Conservation (phyloP, 37 sponge, comb jelly and placozoan genomes). For the Halisarca cf. caerulea region DNA sequence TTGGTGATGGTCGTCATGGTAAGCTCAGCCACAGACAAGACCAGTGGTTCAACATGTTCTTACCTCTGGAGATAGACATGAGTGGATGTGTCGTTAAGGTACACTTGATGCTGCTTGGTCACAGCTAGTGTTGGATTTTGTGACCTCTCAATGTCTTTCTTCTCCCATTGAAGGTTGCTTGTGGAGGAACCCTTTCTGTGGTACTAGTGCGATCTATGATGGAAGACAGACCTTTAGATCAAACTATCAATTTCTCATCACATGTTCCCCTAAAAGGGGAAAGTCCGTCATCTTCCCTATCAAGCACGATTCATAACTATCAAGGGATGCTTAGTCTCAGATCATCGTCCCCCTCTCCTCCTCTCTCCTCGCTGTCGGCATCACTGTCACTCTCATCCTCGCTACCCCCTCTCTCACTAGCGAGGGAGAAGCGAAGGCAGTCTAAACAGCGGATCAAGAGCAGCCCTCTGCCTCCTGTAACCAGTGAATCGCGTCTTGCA, state of each 20-base stretch:
- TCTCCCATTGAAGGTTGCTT: background rate
- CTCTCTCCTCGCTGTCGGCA: background rate
- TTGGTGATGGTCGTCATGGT: conserved; percentile 25
- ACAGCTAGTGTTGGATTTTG: too few species aligned
- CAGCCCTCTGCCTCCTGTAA: background rate
- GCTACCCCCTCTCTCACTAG: background rate
- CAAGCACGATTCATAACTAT: background rate
- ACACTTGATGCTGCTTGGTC: too few species aligned
- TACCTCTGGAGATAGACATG: background rate
- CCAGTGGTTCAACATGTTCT: conserved; percentile 17
- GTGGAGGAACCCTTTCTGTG: background rate
- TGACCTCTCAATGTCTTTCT: background rate
- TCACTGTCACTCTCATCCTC: background rate
- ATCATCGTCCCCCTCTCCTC: background rate
- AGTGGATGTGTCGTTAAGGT: background rate
- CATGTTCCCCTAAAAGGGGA: background rate
- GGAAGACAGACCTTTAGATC: background rate
- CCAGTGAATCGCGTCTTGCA: too few species aligned
- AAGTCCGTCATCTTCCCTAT: background rate
- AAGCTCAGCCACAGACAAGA: conserved; percentile 31
- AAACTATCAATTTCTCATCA: background rate
- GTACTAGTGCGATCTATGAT: background rate
- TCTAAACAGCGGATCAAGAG: background rate
- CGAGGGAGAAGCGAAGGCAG: background rate
- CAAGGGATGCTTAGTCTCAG: background rate